Evolutionary conservation across 2,797 vertebrate genomes (phyloP), one percentile per base, ranked within the genome.

Genomic region (Myotis vivesi): DNA sequence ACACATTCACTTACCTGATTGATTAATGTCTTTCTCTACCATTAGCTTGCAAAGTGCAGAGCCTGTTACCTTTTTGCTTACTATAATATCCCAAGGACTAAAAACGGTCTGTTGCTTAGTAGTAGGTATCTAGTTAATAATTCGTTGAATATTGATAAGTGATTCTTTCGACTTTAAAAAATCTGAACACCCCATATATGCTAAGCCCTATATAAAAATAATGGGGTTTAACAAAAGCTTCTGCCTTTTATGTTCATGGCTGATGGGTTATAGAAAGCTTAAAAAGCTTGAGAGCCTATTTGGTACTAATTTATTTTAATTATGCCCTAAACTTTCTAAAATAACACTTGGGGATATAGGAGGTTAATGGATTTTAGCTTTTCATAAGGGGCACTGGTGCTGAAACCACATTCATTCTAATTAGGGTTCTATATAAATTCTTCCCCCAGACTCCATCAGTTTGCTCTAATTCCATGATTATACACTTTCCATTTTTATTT

Each of bases 351-450:
- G 94, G 95, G 87, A 95, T 90, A 87, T 73, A 82, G 51, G 46
- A 97, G 79, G 81, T 96, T 97, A 96, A 96, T 97, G 81, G 91
- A 94, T 96, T 97, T 96, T 92, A 95, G 92, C 28, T 96, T 77
- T 96, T 96, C 92, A 92, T 64, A 92, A 96, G 96, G 92, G 82
- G 83, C 86, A 94, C 33, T 89, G 80, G 93, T 92, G 68, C 76
- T 96, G 62, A 89, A 97, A 90, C 96, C 76, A 91, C 71, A 57
- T 89, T 91, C 68, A 77, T 94, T 94, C 97, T 97, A 95, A 97
- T 97, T 96, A 97, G 89, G 75, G 19, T 94, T 97, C 89, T 96
- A 89, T 95, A 96, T 96, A 96, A 94, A 96, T 86, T 97, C 77
- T 97, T 95, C 85, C 94, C 90, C 90, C 55, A 93, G 92, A 95